phyloP scores from a whole-genome alignment of 92 coral and sea anemone genomes.

The Hydrozoanthus gracilis region DNA sequence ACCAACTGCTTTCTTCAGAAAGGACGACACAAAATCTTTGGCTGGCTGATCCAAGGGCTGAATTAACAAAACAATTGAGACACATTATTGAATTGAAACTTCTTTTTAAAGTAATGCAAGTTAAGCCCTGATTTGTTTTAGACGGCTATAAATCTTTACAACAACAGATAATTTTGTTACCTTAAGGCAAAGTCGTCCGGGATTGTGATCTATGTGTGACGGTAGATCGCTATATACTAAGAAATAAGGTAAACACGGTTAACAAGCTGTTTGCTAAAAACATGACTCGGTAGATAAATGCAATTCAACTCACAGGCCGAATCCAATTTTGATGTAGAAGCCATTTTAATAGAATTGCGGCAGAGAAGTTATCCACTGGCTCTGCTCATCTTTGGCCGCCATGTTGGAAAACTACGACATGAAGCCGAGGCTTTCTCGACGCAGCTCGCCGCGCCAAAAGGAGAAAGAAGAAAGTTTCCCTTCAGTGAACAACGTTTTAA shows the following conservation, averaged over 20 bases:
- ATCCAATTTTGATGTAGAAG: constrained; percentile 17
- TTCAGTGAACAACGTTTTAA: not conserved
- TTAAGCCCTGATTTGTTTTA: too few relatives aligned
- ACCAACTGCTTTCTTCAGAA: constrained; percentile 66
- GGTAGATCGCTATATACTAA: constrained; percentile 83
- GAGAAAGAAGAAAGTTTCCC: not conserved
- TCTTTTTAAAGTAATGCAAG: too few relatives aligned
- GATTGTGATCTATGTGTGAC: constrained; percentile 64
- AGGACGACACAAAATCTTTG: constrained; percentile 77
- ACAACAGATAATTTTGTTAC: constrained; percentile 36
- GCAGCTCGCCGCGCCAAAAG: not conserved
- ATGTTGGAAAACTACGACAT: not conserved
- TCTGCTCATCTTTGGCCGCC: not conserved
- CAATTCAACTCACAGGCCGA: not conserved
- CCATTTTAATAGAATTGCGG: not conserved
- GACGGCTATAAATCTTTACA: not conserved
- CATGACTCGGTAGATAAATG: not conserved
- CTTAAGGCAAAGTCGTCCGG: constrained; percentile 73
- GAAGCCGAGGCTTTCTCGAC: not conserved
- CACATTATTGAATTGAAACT: too few relatives aligned
- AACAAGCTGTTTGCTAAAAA: not conserved
- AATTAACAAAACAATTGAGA: not conserved
- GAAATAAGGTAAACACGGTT: constrained; percentile 27
- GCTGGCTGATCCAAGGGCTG: constrained; percentile 83
- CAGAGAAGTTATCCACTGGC: not conserved